Conservation (phyloP, 2,888 invertebrate genomes). For the Timandra comae region DNA sequence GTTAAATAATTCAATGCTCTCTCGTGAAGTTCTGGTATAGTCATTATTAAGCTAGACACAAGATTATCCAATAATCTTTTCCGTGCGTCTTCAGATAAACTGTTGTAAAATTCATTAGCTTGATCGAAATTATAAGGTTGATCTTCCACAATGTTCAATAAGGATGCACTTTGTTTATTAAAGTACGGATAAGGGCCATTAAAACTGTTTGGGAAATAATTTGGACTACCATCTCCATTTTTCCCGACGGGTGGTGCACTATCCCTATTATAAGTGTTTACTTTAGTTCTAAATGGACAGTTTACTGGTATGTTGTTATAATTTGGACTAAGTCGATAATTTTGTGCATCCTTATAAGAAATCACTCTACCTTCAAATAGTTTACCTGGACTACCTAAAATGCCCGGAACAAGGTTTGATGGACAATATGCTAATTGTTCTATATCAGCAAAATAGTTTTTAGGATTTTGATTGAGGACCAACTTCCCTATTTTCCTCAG, state of each 20-base stretch:
- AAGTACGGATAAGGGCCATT: conserved; percentile 83
- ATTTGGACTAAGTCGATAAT: conserved; percentile 89
- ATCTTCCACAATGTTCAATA: conserved; percentile 77
- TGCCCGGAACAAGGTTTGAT: conserved; percentile 89
- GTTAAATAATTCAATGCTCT: conserved; percentile 86
- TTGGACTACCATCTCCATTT: conserved; percentile 89
- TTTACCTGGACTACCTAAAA: conserved; percentile 91
- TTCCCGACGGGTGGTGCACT: conserved; percentile 82
- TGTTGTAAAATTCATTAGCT: conserved; percentile 85
- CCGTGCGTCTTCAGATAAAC: conserved; percentile 84
- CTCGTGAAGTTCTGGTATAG: conserved; percentile 78
- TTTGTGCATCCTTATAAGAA: conserved; percentile 90
- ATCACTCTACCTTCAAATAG: conserved; percentile 89
- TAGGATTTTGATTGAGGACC: conserved; percentile 88
- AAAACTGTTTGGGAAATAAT: conserved; percentile 96
- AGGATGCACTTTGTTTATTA: conserved; percentile 67
- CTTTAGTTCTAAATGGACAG: conserved; percentile 83
- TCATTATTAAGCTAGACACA: conserved; percentile 82
- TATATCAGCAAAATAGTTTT: conserved; percentile 91
- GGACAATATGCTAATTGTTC: conserved; percentile 93
- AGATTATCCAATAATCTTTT: conserved; percentile 87
- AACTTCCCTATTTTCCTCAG: conserved; percentile 87
- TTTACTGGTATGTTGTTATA: conserved; percentile 92
- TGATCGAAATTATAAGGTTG: conserved; percentile 92
- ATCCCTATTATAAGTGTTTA: conserved; percentile 87